A percentile compares a stretch with the other conserved stretches of the same genome.
These are phyloP conservation scores for Drosophila serrata DNA, from an alignment of 1,140 invertebrate species.

Conservation along the genomic window DNA sequence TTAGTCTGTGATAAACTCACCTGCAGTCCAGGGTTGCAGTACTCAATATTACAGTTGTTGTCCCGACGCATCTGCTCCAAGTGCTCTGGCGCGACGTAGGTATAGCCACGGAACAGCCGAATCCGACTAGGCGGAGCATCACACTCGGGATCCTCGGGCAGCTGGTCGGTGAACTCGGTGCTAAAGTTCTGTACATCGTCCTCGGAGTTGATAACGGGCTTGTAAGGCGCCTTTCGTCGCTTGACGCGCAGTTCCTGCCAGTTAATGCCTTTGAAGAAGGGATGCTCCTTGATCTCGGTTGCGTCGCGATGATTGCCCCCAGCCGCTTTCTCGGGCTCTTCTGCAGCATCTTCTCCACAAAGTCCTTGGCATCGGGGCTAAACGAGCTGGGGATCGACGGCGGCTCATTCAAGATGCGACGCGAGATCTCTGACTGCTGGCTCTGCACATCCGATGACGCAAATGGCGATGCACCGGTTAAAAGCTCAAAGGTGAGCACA, in stretches of 20 bases:
- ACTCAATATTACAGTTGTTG: conserved; percentile 67
- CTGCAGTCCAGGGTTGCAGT: conserved; percentile 63
- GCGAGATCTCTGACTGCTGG: conserved; percentile 96
- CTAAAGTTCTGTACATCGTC: conserved; percentile 98
- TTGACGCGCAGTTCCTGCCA: conserved; percentile 92
- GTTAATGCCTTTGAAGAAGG: conserved; percentile 92
- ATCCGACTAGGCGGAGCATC: conserved; percentile 93
- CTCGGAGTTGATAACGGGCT: conserved; percentile 92
- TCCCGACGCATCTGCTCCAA: conserved; percentile 63
- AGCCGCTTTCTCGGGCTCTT: conserved; percentile 95
- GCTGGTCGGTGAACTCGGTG: conserved; percentile 97
- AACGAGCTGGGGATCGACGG: conserved; percentile 93
- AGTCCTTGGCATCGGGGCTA: conserved; percentile 88
- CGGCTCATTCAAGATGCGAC: conserved; percentile 93
- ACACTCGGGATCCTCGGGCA: conserved; percentile 95
- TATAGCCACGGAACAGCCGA: conserved; percentile 96
- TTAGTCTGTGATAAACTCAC: conserved; percentile 23
- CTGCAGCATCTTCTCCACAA: conserved; percentile 91
- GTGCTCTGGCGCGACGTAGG: conserved; percentile 96
- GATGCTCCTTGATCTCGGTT: conserved; percentile 93
- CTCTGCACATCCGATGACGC: conserved; percentile 97
- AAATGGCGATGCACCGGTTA: conserved; percentile 99
- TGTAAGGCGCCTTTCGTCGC: conserved; percentile 92
- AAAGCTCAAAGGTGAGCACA: conserved; percentile 97
- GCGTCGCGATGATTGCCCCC: conserved; percentile 93